Evolutionary conservation across 2,797 vertebrate species (phyloP).

Genomic region (Phataginus tricuspis): DNA sequence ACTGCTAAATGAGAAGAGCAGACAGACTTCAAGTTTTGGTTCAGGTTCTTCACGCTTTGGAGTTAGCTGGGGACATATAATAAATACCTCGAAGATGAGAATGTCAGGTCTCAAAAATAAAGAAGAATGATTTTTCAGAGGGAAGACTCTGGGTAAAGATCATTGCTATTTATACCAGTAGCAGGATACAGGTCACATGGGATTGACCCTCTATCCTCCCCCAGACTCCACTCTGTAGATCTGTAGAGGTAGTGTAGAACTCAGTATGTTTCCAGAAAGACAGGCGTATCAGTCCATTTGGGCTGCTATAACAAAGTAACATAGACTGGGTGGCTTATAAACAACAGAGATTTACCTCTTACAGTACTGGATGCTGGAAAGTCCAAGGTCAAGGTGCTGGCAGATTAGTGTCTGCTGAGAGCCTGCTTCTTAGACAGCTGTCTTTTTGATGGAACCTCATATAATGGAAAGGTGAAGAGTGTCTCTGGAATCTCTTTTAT

Average conservation of each 20-base stretch:
- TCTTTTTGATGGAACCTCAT: neutral
- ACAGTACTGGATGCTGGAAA: neutral
- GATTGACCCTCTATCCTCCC: neutral
- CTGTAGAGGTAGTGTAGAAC: neutral
- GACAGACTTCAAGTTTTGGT: neutral
- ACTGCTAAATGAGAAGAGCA: neutral
- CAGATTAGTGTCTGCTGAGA: neutral
- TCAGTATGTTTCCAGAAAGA: neutral
- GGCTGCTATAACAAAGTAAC: neutral
- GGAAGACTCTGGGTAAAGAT: neutral
- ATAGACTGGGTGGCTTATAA: neutral
- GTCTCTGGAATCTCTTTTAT: neutral
- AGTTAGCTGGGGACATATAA: neutral
- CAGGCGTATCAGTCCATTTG: neutral
- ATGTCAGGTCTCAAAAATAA: constrained; percentile 13
- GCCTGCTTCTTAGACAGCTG: neutral
- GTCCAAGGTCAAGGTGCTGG: neutral
- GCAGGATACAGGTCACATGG: neutral
- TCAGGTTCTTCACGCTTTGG: neutral
- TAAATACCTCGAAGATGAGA: neutral
- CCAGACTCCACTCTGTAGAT: neutral
- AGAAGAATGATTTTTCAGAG: neutral
- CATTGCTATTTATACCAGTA: neutral
- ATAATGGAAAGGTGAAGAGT: neutral
- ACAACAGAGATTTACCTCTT: neutral